These are phyloP conservation scores for Hydrophis major DNA, from an alignment of 2,797 vertebrate genomes.

Conservation along the genomic window DNA sequence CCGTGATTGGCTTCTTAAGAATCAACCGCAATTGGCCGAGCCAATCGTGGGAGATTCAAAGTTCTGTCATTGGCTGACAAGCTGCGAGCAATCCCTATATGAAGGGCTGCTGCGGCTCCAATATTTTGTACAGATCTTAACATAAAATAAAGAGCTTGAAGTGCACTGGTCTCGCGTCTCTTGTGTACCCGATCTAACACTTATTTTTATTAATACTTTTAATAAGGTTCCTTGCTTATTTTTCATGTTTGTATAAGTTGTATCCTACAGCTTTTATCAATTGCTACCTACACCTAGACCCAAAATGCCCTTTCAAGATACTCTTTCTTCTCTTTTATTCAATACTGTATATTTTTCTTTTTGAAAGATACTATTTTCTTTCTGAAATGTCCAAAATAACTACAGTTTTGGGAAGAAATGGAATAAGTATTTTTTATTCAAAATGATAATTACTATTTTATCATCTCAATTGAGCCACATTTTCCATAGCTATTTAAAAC, in stretches of 20 bases:
- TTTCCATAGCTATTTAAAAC: conserved; percentile 16
- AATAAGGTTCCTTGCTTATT: neutral
- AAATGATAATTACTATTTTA: neutral
- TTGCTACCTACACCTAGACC: neutral
- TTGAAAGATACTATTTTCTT: neutral
- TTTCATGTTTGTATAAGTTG: neutral
- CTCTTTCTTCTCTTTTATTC: neutral
- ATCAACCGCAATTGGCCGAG: too few relatives aligned
- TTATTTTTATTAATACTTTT: neutral
- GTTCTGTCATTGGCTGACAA: too few relatives aligned
- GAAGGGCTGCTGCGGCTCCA: too few relatives aligned
- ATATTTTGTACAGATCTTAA: too few relatives aligned
- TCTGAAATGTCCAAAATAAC: neutral
- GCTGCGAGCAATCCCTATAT: too few relatives aligned
- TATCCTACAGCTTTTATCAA: neutral
- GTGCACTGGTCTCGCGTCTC: too few relatives aligned
- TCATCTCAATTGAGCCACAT: neutral
- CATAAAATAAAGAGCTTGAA: too few relatives aligned
- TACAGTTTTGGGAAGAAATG: neutral
- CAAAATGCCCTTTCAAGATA: neutral
- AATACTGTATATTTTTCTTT: too few relatives aligned
- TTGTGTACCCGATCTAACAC: too few relatives aligned
- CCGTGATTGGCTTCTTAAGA: too few relatives aligned
- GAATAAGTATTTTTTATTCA: neutral
- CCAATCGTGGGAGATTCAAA: too few relatives aligned